Evolutionary conservation across 2,113 vertebrate species (phyloP).

Genomic region (Ginglymostoma cirratum): DNA sequence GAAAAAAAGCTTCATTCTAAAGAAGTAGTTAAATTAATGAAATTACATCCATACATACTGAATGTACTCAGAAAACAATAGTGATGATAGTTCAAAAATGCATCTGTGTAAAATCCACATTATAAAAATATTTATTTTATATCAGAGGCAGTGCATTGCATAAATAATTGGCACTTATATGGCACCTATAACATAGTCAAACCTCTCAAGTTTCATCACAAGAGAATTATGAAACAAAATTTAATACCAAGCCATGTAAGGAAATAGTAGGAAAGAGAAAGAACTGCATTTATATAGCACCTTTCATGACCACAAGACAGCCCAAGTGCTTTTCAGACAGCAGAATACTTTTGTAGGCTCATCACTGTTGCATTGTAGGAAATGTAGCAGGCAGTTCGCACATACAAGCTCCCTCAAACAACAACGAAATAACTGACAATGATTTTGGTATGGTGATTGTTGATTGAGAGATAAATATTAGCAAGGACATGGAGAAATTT

Average conservation of each 20-base stretch:
- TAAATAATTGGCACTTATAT: background rate
- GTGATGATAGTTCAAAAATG: too few relatives aligned
- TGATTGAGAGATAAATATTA: too few relatives aligned
- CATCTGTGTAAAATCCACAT: background rate
- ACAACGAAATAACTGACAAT: too few relatives aligned
- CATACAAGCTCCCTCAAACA: too few relatives aligned
- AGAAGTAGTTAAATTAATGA: background rate
- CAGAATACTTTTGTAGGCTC: too few relatives aligned
- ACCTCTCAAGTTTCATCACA: background rate
- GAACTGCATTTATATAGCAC: too few relatives aligned
- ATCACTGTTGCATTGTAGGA: too few relatives aligned
- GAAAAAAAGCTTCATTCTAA: background rate
- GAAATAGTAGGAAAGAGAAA: background rate
- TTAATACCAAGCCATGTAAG: background rate
- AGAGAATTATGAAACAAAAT: background rate
- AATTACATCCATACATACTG: background rate
- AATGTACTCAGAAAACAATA: background rate
- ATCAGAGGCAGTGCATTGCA: background rate
- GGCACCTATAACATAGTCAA: background rate
- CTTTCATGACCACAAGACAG: too few relatives aligned
- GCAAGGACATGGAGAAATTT: too few relatives aligned
- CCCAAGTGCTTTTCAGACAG: too few relatives aligned
- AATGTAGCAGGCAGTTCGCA: too few relatives aligned
- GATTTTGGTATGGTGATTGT: too few relatives aligned
- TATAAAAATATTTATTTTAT: background rate